Evolutionary conservation across 2,797 vertebrate species (phyloP), one percentile per base, ranked within the genome.

Genomic region (Gymnocypris eckloni): DNA sequence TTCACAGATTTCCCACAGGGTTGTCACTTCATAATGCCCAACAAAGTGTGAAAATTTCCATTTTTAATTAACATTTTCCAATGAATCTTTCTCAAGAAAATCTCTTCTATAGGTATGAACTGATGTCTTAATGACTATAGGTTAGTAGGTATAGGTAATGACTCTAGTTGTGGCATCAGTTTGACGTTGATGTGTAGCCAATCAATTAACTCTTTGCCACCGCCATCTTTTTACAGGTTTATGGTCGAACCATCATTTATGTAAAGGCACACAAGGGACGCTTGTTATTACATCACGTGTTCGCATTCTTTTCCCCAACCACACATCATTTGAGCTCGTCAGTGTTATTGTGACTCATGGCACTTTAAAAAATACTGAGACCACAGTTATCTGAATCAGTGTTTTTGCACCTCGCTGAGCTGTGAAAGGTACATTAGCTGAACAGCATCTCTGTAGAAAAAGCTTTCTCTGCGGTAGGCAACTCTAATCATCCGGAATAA

Each of bases 351-450:
- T 79, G 76, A 85, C 64, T 71, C 50, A 5, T 70, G 16, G 83
- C 75, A 79, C 83, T 79, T 79, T 45, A 79, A 79, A 77, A 67
- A 67, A 77, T 22, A 84, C 33, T 20, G 73, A 84, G 73, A 77
- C 59, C 72, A 52, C 22, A 52, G 81, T 59, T 76, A 79, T 79
- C 76, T n/a, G 83, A 72, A 79, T 79, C 39, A 79, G 76, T 70
- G 66, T 70, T 85, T 85, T 79, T 79, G 66, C 54, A 85, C 83
- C 76, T 85, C 76, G 28, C 50, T 71, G 76, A 79, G 25, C 75
- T 79, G 66, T 79, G 50, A 85, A 79, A 85, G 83, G 83, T 79
- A 85, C 72, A 85, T 85, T 56, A 85, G 66, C n/a, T 61, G 75
- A 79, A 85, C 64, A 70, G 61, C 83, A 70, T 78, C 50, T 69